A percentile compares a stretch with the other conserved stretches of the same genome.
Conservation (phyloP, 2,888 invertebrate genomes). For the Coenonympha arcania region DNA sequence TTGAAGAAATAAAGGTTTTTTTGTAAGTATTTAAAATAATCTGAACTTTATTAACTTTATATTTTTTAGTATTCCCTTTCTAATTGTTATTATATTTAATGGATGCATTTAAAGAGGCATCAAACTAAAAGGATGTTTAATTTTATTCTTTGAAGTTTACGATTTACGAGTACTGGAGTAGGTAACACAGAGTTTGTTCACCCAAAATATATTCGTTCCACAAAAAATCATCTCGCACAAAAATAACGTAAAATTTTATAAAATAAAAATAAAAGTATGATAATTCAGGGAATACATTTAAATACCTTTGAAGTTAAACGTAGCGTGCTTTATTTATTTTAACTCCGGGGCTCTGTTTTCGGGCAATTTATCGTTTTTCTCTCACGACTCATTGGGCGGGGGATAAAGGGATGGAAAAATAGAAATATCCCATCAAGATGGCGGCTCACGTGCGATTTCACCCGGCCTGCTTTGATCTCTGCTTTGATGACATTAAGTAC, state of each 20-base stretch:
- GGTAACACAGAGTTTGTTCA: no score
- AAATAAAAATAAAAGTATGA: constrained; percentile 6
- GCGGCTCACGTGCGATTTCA: constrained; percentile 38
- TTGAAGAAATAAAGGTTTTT: no score
- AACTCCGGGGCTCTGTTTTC: constrained; percentile 4
- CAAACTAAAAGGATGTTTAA: no score
- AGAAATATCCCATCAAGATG: constrained; percentile 20
- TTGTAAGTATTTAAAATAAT: no score
- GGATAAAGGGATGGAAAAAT: constrained; percentile 13
- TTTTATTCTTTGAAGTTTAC: no score
- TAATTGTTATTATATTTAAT: no score
- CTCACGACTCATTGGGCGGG: constrained; percentile 12
- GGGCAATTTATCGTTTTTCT: constrained; percentile 9
- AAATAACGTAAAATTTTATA: not conserved
- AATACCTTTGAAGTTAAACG: constrained; percentile 33
- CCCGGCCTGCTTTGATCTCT: constrained; percentile 33
- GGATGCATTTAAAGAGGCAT: no score
- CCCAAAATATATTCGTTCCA: not conserved
- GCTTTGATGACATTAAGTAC: constrained; percentile 12
- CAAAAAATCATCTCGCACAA: not conserved
- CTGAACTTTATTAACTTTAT: no score
- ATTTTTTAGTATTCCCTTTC: no score
- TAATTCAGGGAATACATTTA: constrained; percentile 4
- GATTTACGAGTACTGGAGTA: no score
- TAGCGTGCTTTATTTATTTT: constrained; percentile 26